A percentile compares a stretch with the other conserved stretches of the same genome.
These are phyloP conservation scores for Luscinia luscinia DNA, from an alignment of 2,797 vertebrate genomes.

Conservation along the genomic window DNA sequence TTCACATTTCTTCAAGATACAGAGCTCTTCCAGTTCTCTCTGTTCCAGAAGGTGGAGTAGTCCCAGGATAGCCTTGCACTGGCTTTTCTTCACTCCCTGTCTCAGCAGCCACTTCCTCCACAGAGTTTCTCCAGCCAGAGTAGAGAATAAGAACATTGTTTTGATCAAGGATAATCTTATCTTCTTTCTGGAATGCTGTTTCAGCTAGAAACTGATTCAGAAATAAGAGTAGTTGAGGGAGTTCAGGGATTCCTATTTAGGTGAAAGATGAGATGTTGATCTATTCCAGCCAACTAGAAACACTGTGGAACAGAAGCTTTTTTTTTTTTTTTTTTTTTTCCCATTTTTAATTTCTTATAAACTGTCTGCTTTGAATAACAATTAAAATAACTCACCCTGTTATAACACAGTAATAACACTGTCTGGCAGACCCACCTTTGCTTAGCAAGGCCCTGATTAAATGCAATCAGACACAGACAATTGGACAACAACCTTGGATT, in stretches of 20 bases:
- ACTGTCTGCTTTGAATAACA: not conserved
- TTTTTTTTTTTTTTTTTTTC: not conserved
- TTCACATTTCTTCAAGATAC: not conserved
- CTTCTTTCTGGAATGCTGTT: conserved; percentile 56
- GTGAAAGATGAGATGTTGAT: conserved; percentile 51
- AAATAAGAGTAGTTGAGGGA: conserved; percentile 36
- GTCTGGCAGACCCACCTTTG: not conserved
- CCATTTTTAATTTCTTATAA: not conserved
- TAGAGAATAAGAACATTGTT: conserved; percentile 48
- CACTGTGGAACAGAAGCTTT: conserved; percentile 23
- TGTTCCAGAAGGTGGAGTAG: conserved; percentile 12
- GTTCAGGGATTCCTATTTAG: conserved; percentile 43
- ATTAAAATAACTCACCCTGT: not conserved
- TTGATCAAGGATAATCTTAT: conserved; percentile 61
- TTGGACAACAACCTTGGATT: not conserved
- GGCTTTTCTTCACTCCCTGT: conserved; percentile 39
- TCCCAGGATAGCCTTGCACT: not conserved
- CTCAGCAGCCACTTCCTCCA: conserved; percentile 49
- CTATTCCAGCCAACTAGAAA: conserved; percentile 29
- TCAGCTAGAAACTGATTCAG: conserved; percentile 38
- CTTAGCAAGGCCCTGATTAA: not conserved
- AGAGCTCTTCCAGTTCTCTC: conserved; percentile 6
- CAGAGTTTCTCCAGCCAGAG: conserved; percentile 9
- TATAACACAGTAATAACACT: not conserved
- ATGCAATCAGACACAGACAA: not conserved